These are phyloP conservation scores for Euplexia lucipara DNA, from an alignment of 2,888 invertebrate species.

Conservation along the genomic window DNA sequence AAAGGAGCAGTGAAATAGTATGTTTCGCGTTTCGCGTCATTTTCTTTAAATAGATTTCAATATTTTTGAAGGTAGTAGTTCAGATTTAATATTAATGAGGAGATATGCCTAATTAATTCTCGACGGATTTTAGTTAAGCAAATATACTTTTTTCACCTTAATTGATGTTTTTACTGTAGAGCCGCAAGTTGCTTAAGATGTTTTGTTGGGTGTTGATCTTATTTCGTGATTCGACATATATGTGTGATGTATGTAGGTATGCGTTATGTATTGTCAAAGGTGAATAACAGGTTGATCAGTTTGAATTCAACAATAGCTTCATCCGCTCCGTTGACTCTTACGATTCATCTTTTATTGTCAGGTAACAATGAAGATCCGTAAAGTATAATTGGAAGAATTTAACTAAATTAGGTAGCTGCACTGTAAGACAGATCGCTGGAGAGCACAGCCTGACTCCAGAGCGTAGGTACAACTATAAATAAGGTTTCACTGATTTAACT, in stretches of 20 bases:
- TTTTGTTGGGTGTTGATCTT: conserved; percentile 23
- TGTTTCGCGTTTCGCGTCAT: conserved; percentile 31
- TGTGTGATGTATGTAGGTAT: conserved; percentile 5
- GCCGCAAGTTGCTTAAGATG: background rate
- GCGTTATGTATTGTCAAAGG: conserved; percentile 22
- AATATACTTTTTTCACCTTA: background rate
- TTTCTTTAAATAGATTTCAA: conserved; percentile 41
- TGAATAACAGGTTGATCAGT: conserved; percentile 40
- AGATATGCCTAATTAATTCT: conserved; percentile 10
- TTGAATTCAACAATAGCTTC: conserved; percentile 34
- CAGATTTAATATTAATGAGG: conserved; percentile 15
- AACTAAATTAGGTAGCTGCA: background rate
- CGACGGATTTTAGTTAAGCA: conserved; percentile 16
- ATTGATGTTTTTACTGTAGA: conserved; percentile 5
- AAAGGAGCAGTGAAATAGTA: conserved; percentile 28
- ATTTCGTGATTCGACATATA: conserved; percentile 12
- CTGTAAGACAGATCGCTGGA: background rate
- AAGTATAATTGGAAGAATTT: conserved; percentile 3
- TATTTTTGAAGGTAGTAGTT: background rate
- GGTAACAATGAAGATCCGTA: conserved; percentile 8
- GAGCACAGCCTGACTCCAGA: no score
- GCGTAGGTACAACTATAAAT: no score
- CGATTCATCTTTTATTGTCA: conserved; percentile 28
- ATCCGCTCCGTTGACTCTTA: conserved; percentile 31
- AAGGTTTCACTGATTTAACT: no score